These are phyloP conservation scores for Cichladusa arquata DNA, from an alignment of 2,113 vertebrate species.

Conservation along the genomic window DNA sequence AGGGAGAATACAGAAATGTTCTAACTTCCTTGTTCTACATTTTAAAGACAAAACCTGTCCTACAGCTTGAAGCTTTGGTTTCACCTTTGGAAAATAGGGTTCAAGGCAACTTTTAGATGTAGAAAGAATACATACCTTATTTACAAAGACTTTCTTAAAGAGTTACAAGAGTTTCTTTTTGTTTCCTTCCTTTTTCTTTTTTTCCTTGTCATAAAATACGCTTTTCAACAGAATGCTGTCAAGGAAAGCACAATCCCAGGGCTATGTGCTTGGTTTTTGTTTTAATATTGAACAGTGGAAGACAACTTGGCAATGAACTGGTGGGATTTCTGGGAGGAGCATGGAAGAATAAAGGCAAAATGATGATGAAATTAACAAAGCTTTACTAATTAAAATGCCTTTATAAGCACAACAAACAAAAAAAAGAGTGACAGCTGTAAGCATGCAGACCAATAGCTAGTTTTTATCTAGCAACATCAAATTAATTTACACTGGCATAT, in stretches of 20 bases:
- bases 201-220: not conserved
- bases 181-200: not conserved
- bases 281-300: not conserved
- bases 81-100: not conserved
- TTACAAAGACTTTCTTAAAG: not conserved
- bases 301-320: not conserved
- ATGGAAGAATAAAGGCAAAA: not conserved
- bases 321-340: not conserved
- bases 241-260: not conserved
- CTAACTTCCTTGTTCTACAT: not conserved
- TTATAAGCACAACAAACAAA: not conserved
- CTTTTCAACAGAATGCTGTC: not conserved
- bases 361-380: not conserved
- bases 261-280: not conserved
- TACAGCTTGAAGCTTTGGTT: not conserved
- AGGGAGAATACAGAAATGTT: not conserved
- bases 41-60: not conserved
- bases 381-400: not conserved
- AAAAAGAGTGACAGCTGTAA: not conserved
- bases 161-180: not conserved
- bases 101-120: not conserved
- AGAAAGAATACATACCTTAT: not conserved
- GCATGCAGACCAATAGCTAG: not conserved
- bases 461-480: not conserved
- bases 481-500: not conserved